Percentiles rank a stretch among this genome's conserved stretches.
Conservation (phyloP, 2,113 vertebrate species). For the Globicephala melas region DNA sequence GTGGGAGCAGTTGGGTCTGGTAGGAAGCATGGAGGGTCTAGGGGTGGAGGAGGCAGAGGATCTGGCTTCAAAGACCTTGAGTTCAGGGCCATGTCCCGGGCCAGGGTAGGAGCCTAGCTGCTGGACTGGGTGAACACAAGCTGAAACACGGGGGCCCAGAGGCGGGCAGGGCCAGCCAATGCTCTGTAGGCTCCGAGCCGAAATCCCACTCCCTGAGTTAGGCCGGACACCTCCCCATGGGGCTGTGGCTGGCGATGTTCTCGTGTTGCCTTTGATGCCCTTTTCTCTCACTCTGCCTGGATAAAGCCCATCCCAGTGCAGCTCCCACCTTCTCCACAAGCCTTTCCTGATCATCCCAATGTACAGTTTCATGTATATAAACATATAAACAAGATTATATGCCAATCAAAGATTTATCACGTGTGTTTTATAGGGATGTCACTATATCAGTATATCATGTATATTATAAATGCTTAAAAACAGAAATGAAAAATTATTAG, state of each 20-base stretch:
- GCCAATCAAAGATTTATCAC: background rate
- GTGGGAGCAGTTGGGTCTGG: background rate
- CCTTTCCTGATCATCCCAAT: background rate
- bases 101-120: background rate
- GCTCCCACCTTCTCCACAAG: background rate
- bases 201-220: background rate
- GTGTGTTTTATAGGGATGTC: background rate
- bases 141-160: background rate
- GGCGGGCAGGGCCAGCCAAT: background rate
- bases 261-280: background rate
- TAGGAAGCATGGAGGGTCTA: background rate
- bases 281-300: background rate
- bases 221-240: accelerated
- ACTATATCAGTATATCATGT: background rate
- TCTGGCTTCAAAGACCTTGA: background rate
- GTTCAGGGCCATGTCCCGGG: background rate
- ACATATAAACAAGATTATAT: background rate
- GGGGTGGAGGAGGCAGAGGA: background rate
- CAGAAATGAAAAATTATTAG: background rate
- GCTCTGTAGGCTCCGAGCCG: background rate
- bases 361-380: background rate
- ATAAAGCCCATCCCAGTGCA: background rate
- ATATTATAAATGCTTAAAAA: background rate
- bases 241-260: background rate
- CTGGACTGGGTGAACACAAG: background rate